Evolutionary conservation across 2,797 vertebrate genomes (phyloP).

Genomic region (Clarias laeviceps): DNA sequence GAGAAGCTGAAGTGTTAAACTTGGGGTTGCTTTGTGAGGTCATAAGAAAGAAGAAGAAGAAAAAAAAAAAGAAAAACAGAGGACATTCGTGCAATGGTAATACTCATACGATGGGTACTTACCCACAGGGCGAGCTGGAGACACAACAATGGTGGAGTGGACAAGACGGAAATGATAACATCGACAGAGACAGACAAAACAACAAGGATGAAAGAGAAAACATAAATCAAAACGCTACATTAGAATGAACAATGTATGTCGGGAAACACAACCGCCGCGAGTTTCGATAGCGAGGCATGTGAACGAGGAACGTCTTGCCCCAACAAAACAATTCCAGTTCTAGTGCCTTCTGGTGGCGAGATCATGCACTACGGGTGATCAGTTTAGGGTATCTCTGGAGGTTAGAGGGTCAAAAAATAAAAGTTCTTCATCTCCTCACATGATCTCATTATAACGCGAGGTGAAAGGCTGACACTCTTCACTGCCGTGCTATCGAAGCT

Average conservation of each 20-base stretch:
- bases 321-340: background rate
- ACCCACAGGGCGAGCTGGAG: constrained; percentile 97
- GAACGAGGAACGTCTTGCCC: background rate
- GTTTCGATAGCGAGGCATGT: background rate
- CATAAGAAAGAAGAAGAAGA: constrained; percentile 46
- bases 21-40: background rate
- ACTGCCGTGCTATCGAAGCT: constrained; percentile 57
- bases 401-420: background rate
- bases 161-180: constrained; percentile 76
- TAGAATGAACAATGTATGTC: constrained; percentile 88
- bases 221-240: constrained; percentile 85
- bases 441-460: constrained; percentile 33
- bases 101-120: constrained; percentile 93
- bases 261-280: constrained; percentile 58
- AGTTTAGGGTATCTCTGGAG: background rate
- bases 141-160: constrained; percentile 97
- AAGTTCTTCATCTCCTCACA: background rate
- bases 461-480: constrained; percentile 26
- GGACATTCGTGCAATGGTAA: constrained; percentile 82
- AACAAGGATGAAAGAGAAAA: constrained; percentile 72
- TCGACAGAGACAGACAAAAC: constrained; percentile 59
- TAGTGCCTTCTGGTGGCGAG: background rate
- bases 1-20: constrained; percentile 2
- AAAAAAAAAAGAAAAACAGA: constrained; percentile 38
- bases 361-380: background rate